Evolutionary conservation across 2,888 invertebrate genomes (phyloP).

Genomic region (Hemistola chrysoprasaria): DNA sequence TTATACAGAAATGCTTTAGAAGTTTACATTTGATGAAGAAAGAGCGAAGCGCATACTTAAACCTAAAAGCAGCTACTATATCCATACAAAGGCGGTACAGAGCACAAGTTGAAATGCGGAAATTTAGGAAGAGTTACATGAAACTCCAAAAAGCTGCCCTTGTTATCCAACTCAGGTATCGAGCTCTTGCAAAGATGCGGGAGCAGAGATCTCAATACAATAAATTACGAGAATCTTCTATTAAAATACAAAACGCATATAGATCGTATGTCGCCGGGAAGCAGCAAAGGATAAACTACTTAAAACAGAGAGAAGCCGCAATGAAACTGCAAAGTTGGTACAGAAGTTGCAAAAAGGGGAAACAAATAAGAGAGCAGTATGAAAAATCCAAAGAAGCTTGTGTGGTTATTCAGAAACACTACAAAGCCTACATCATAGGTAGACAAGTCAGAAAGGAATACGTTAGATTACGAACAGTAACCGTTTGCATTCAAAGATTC

Average conservation of each 20-base stretch:
- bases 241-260: conserved; percentile 62
- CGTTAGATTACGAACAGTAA: conserved; percentile 51
- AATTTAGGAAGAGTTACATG: conserved; percentile 37
- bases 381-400: conserved; percentile 53
- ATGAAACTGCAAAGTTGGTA: conserved; percentile 73
- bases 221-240: conserved; percentile 46
- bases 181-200: conserved; percentile 60
- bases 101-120: conserved; percentile 52
- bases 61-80: conserved; percentile 41
- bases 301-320: conserved; percentile 51
- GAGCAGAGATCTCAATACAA: conserved; percentile 44
- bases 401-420: conserved; percentile 67
- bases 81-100: conserved; percentile 60
- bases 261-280: conserved; percentile 53
- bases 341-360: conserved; percentile 47
- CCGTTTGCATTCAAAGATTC: conserved; percentile 57
- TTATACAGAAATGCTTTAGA: conserved; percentile 63
- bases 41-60: conserved; percentile 40
- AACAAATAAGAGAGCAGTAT: conserved; percentile 45
- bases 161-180: conserved; percentile 64
- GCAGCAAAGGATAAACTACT: conserved; percentile 45
- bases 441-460: conserved; percentile 55
- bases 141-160: conserved; percentile 49
- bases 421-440: conserved; percentile 52
- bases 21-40: conserved; percentile 55